A percentile compares a stretch with the other conserved stretches of the same genome.
Conservation (phyloP, 2,797 vertebrate genomes). For the Sebastes trivittatus region DNA sequence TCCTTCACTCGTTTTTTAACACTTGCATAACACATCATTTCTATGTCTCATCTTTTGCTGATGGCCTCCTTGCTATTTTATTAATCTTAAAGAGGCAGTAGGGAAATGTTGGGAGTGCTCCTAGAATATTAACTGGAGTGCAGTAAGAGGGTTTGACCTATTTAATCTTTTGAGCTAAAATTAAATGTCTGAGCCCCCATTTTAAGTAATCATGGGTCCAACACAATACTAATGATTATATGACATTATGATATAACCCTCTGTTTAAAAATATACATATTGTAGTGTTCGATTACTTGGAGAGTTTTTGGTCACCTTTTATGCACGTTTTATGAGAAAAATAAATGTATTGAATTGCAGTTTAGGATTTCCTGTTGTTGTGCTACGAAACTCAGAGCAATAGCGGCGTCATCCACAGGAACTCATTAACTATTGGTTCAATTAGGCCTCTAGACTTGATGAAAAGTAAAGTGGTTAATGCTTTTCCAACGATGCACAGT, state of each 20-base stretch:
- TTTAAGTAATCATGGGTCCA: neutral
- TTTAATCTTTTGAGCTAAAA: slow-evolving; percentile 25
- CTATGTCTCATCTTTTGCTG: neutral
- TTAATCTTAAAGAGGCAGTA: slow-evolving; percentile 2
- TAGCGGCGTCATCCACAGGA: neutral
- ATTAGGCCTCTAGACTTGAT: slow-evolving; percentile 11
- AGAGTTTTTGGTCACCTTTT: neutral
- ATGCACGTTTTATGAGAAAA: neutral
- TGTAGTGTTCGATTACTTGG: neutral
- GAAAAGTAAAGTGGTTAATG: slow-evolving; percentile 27
- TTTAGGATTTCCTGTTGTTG: neutral
- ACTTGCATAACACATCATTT: neutral
- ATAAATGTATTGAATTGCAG: neutral
- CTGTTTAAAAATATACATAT: neutral
- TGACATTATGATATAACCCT: neutral
- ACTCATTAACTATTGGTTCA: slow-evolving; percentile 4
- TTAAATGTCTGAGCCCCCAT: neutral
- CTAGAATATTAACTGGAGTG: slow-evolving; percentile 11
- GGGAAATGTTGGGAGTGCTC: neutral
- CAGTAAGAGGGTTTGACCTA: slow-evolving; percentile 20
- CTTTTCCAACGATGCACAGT: slow-evolving; percentile 21
- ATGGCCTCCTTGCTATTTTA: neutral
- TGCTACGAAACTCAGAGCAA: neutral
- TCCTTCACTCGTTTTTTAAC: neutral
- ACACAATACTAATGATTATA: neutral